Evolutionary conservation across 2,888 invertebrate species (phyloP).

Genomic region (Sphinx pinastri): DNA sequence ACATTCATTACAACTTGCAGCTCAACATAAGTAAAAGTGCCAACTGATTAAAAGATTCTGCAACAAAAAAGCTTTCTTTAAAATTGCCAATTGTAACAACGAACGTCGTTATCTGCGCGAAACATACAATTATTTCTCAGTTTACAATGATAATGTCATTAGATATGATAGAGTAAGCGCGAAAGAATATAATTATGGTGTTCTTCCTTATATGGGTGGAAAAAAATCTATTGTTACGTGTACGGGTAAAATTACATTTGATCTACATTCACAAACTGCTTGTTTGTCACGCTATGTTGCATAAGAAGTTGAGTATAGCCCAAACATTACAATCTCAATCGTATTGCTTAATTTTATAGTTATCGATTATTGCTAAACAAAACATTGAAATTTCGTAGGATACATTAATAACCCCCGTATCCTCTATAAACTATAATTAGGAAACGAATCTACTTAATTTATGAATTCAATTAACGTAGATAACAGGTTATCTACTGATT

Average conservation of each 20-base stretch:
- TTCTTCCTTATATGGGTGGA: slow-evolving; percentile 44
- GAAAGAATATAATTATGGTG: slow-evolving; percentile 35
- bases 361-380: neutral
- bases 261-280: slow-evolving; percentile 51
- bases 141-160: slow-evolving; percentile 7
- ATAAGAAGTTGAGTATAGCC: slow-evolving; percentile 22
- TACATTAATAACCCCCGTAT: neutral
- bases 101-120: slow-evolving; percentile 3
- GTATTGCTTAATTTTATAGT: neutral
- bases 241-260: slow-evolving; percentile 37
- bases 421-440: neutral
- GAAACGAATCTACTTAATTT: neutral
- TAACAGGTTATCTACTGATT: neutral
- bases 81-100: slow-evolving; percentile 13
- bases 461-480: slow-evolving; percentile 6
- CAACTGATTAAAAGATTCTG: neutral
- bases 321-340: neutral
- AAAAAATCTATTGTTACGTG: slow-evolving; percentile 52
- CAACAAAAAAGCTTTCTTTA: slow-evolving; percentile 3
- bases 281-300: slow-evolving; percentile 41
- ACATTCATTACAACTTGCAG: neutral
- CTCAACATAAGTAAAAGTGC: neutral
- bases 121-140: slow-evolving; percentile 12
- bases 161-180: slow-evolving; percentile 23
- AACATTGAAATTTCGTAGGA: neutral